Conservation (phyloP, 53 echinoderm and acorn worm genomes). For the Temnopleurus reevesii region DNA sequence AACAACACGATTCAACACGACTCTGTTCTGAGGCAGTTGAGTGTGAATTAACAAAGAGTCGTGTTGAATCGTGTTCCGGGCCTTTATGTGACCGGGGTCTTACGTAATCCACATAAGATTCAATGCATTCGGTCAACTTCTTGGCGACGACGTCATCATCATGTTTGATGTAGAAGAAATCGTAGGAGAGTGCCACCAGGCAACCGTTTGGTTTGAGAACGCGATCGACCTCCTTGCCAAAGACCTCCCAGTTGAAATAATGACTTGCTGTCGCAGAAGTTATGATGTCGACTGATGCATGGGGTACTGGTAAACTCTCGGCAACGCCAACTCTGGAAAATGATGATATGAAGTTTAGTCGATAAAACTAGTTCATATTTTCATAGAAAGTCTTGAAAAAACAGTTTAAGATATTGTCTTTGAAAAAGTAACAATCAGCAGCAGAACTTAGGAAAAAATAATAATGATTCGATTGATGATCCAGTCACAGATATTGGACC, state of each 20-base stretch:
- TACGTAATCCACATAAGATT: neutral
- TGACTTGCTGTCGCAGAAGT: constrained; percentile 40
- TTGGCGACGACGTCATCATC: neutral
- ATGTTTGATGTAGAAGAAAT: neutral
- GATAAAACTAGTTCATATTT: neutral
- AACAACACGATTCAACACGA: too few species aligned
- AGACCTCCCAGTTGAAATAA: constrained; percentile 23
- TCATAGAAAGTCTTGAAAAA: too few species aligned
- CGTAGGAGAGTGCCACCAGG: neutral
- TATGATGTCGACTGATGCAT: constrained; percentile 6
- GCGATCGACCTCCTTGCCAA: constrained; percentile 34
- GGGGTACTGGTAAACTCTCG: neutral
- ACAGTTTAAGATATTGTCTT: too few species aligned
- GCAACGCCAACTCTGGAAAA: neutral
- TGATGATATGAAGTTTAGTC: too few species aligned
- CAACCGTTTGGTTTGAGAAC: constrained; percentile 38
- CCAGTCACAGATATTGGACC: too few species aligned
- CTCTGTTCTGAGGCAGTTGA: too few species aligned
- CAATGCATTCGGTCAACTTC: neutral
- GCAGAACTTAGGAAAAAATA: too few species aligned
- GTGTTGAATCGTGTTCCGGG: too few species aligned
- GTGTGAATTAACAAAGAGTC: too few species aligned
- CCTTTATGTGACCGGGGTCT: too few species aligned
- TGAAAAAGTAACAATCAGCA: too few species aligned
- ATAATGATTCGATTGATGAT: too few species aligned